Evolutionary conservation across 2,797 vertebrate species (phyloP).

Genomic region (Enteromius mattozi): DNA sequence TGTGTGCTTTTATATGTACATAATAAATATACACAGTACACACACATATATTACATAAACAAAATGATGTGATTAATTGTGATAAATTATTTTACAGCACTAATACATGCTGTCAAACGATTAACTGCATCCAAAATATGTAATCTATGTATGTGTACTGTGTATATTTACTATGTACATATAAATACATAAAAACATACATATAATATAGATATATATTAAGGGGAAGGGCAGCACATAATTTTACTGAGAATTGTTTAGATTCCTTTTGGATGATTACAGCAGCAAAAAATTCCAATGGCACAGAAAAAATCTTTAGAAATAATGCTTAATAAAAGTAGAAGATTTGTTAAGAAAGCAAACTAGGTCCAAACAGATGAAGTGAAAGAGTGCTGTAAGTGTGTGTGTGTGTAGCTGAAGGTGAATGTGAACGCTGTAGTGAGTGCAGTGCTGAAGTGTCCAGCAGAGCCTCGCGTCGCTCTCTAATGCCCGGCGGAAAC

Average conservation of each 20-base stretch:
- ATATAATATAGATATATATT: neutral
- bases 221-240: too few relatives aligned
- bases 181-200: too few relatives aligned
- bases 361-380: neutral
- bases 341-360: neutral
- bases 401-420: neutral
- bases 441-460: slow-evolving; percentile 29
- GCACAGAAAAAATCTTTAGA: too few relatives aligned
- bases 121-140: too few relatives aligned
- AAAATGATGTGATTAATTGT: too few relatives aligned
- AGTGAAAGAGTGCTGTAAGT: neutral
- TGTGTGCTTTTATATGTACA: too few relatives aligned
- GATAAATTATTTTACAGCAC: too few relatives aligned
- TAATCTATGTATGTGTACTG: too few relatives aligned
- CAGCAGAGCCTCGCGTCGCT: neutral
- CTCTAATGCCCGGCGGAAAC: slow-evolving; percentile 20
- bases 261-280: neutral
- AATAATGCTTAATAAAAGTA: neutral
- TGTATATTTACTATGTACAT: too few relatives aligned
- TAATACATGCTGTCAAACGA: too few relatives aligned
- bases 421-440: slow-evolving; percentile 26
- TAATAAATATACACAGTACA: too few relatives aligned
- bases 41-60: too few relatives aligned
- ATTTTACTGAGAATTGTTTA: neutral
- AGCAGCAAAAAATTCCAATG: neutral